Evolutionary conservation across 1,140 invertebrate species (phyloP).

Genomic region (Trigoniulus corallinus): DNA sequence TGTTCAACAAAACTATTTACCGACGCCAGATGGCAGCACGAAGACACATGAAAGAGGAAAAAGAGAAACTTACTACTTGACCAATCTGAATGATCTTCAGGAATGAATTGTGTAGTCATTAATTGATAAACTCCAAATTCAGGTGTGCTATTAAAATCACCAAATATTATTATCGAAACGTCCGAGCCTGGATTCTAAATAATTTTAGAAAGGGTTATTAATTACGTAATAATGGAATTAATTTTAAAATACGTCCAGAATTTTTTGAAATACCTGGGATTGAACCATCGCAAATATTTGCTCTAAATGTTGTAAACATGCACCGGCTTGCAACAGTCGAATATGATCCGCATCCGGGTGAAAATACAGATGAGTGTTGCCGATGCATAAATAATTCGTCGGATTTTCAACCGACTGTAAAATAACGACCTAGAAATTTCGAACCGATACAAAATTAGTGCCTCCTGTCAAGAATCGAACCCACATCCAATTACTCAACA

Average conservation of each 20-base stretch:
- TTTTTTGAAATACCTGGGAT: conserved; percentile 19
- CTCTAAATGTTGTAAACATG: conserved; percentile 22
- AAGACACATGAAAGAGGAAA: not conserved
- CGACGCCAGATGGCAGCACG: not conserved
- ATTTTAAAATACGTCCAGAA: too few relatives aligned
- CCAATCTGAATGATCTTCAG: conserved; percentile 48
- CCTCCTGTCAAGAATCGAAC: too few relatives aligned
- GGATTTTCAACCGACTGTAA: conserved; percentile 41
- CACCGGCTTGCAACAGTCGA: conserved; percentile 43
- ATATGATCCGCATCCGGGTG: conserved; percentile 75
- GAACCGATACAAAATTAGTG: too few relatives aligned
- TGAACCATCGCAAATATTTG: conserved; percentile 25
- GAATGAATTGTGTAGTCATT: conserved; percentile 43
- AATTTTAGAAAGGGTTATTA: too few relatives aligned
- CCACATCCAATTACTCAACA: too few relatives aligned
- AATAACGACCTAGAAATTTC: conserved; percentile 38
- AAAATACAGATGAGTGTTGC: conserved; percentile 85
- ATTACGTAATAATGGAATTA: too few relatives aligned
- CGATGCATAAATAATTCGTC: conserved; percentile 42
- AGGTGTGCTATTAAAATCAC: conserved; percentile 76
- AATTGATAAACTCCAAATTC: conserved; percentile 57
- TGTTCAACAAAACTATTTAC: too few relatives aligned
- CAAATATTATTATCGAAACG: conserved; percentile 51
- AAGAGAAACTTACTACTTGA: conserved; percentile 44
- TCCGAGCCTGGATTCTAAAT: conserved; percentile 34